Percentiles rank a stretch among this genome's conserved stretches.
These are phyloP conservation scores for Abrostola triplasia DNA, from an alignment of 2,888 invertebrate species.

Conservation along the genomic window DNA sequence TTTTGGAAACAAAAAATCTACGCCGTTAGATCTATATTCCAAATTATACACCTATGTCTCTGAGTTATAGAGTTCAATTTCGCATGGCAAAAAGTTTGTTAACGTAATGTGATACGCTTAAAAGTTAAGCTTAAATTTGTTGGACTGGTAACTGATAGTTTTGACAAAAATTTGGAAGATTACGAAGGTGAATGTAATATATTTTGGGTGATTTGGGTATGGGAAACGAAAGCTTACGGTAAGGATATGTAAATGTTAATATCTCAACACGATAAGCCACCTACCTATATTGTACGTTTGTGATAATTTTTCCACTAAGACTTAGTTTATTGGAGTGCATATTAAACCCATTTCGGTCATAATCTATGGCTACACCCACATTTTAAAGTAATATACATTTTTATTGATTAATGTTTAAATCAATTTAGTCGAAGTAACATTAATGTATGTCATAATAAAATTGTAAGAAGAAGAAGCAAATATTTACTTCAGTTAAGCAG, in stretches of 20 bases:
- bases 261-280: not conserved
- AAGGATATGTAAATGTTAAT: constrained; percentile 16
- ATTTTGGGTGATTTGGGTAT: constrained; percentile 27
- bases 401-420: too few relatives aligned
- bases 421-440: too few relatives aligned
- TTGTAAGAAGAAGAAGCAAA: too few relatives aligned
- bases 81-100: not conserved
- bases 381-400: too few relatives aligned
- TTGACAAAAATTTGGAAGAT: constrained; percentile 51
- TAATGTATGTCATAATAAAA: too few relatives aligned
- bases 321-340: too few relatives aligned
- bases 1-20: constrained; percentile 50
- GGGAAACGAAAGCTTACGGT: constrained; percentile 12
- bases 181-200: constrained; percentile 17
- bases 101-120: constrained; percentile 16
- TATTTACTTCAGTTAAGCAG: not conserved
- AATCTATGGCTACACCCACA: too few relatives aligned
- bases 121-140: constrained; percentile 37
- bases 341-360: too few relatives aligned
- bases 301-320: too few relatives aligned
- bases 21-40: constrained; percentile 4
- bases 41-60: constrained; percentile 34
- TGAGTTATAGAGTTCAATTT: constrained; percentile 3
- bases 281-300: too few relatives aligned
- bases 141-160: constrained; percentile 53